Conservation (phyloP, 2,888 invertebrate genomes). For the Drosophila maculinotata region DNA sequence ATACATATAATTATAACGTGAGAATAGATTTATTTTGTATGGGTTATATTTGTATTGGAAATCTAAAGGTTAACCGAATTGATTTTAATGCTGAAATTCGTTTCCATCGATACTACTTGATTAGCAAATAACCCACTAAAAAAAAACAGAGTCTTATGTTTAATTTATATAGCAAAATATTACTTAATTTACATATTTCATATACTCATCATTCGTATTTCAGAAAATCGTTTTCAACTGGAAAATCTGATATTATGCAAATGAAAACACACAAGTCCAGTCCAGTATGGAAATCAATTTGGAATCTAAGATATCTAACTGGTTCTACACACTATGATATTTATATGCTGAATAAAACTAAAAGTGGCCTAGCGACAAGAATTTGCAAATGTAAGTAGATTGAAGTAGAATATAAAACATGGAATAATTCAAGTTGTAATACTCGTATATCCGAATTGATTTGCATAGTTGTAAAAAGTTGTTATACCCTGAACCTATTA, state of each 20-base stretch:
- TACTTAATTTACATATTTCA: not conserved
- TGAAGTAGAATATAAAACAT: not conserved
- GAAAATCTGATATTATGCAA: constrained; percentile 27
- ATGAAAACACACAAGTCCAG: constrained; percentile 12
- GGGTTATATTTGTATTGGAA: not conserved
- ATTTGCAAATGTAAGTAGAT: not conserved
- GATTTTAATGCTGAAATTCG: not conserved
- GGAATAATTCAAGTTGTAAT: not conserved
- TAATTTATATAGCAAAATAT: not conserved
- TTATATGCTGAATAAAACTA: not conserved
- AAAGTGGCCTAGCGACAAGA: constrained; percentile 19
- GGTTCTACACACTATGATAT: constrained; percentile 8
- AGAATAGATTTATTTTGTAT: too few species aligned
- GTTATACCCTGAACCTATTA: too few species aligned
- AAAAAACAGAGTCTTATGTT: not conserved
- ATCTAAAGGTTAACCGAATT: not conserved
- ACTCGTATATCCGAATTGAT: not conserved
- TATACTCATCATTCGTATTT: constrained; percentile 10
- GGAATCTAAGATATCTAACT: constrained; percentile 11
- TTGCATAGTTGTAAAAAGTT: not conserved
- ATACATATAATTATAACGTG: not conserved
- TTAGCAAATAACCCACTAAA: not conserved
- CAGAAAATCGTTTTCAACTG: constrained; percentile 28
- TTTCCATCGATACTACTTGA: too few species aligned
- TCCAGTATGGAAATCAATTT: constrained; percentile 51